These are phyloP conservation scores for Polylopha cassiicola DNA, from an alignment of 2,888 invertebrate genomes.

Conservation along the genomic window DNA sequence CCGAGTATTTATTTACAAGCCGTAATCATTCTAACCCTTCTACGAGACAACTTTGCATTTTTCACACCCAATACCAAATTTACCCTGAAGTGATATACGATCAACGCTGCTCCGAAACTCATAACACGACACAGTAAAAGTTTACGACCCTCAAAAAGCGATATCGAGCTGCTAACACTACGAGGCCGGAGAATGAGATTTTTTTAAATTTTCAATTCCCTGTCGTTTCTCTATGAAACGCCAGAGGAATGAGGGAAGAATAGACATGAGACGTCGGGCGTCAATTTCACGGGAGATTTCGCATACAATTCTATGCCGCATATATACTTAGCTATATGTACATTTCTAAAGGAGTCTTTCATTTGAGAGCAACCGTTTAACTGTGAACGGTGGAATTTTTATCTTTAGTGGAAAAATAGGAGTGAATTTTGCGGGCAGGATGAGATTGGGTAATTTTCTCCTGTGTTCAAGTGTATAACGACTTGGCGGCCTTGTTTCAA, in stretches of 20 bases:
- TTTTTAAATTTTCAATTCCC: slow-evolving; percentile 53
- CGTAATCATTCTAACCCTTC: too few relatives aligned
- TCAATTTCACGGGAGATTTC: slow-evolving; percentile 73
- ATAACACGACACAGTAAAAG: slow-evolving; percentile 1
- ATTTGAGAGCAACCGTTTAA: slow-evolving; percentile 35
- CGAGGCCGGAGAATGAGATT: background rate
- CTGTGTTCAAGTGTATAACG: slow-evolving; percentile 23
- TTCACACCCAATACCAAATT: too few relatives aligned
- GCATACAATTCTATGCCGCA: slow-evolving; percentile 45
- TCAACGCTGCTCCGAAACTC: background rate
- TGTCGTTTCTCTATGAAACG: slow-evolving; percentile 30
- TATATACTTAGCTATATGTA: slow-evolving; percentile 30
- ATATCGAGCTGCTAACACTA: slow-evolving; percentile 11
- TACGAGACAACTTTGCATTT: too few relatives aligned
- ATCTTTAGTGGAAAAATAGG: slow-evolving; percentile 37
- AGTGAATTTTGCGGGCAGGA: slow-evolving; percentile 34
- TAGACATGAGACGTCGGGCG: slow-evolving; percentile 48
- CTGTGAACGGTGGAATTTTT: slow-evolving; percentile 33
- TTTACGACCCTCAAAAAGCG: slow-evolving; percentile 4
- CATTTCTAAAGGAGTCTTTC: slow-evolving; percentile 33
- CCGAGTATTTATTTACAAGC: too few relatives aligned
- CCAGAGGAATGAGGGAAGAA: slow-evolving; percentile 39
- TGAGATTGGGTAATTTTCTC: slow-evolving; percentile 29
- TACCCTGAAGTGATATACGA: background rate
- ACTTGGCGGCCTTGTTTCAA: slow-evolving; percentile 18